Base-by-base conservation (phyloP, 2,113 vertebrate species). In the Nettapus auritus region DNA sequence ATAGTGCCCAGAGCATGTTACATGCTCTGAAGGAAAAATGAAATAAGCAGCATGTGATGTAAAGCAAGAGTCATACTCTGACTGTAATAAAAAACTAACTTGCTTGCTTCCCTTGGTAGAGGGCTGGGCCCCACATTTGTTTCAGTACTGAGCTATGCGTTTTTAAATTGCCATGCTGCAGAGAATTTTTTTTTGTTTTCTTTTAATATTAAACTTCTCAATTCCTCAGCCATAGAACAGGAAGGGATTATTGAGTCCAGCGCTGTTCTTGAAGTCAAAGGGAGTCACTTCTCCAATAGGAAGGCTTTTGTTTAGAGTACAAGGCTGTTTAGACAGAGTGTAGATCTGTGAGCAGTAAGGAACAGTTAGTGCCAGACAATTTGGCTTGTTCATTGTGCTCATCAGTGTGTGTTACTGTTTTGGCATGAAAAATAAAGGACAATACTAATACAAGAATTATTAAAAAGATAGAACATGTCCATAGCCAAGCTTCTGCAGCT, bases 191-290 rank as follows among this genome's bases (percentile, higher is more conserved):
- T 11, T 63, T 94, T 79, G 8, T 79, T 85, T 92, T 87, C 22
- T 89, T 93, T 71, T 42, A 25, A 13, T 63, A 69, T 80, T 91
- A 96, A 91, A 89, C 12, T 46, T 86, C 73, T 78, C 68, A 64
- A 52, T 90, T 94, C 59, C 42, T 81, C 38, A 46, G 34, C 46
- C 36, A 28, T 12, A 59, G 52, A 87, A 60, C 33, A 13, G 90
- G 90, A 96, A 94, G 66, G 91, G 79, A 83, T 96, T 88, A 94
- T 40, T 71, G 69, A 92, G 80, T 82, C 84, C 80, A 86, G 52
- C 3, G 3, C 44, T 82, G 86, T 71, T 95, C 76, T 81, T 68
- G 31, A 91, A 93, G 69, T 88, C 83, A 75, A n/a, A 81, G 40
- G 33, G 68, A 82, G 82, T 90, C 90, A 88, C 62, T 93, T 86